Base-by-base conservation (phyloP, 2,888 invertebrate species). In the Tenthredo notha region DNA sequence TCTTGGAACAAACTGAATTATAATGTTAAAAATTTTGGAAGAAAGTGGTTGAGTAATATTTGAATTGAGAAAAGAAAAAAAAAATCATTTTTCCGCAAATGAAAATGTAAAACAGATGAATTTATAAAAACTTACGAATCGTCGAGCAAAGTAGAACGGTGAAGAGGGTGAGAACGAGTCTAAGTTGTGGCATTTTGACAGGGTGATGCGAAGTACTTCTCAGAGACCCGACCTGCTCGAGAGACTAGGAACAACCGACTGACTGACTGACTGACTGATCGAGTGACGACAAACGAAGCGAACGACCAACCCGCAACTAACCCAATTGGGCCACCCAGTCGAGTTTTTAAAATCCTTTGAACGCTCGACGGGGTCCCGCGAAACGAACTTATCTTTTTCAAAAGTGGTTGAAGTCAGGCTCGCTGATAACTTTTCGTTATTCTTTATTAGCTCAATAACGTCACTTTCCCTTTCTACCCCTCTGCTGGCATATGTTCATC, bases 221-320 rank as follows among this genome's bases (percentile, higher is more conserved):
- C 85, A 89, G 86, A 88, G 88, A 88, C 72, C 50, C 84, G 86
- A 84, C 84, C 72, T 70, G 83, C 86, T 85, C 85, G 85, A 84
- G 88, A 88, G 92, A 89, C 90, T 90, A 91, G 91, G 91, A 91
- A 89, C 92, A 90, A 93, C 93, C 92, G 91, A 90, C 91, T 70
- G 85, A 67, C 87, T 88, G 88, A 58, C 92, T 92, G 91, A 90
- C 91, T 65, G 85, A 58, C 87, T 87, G 88, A 43, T 85, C 85
- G 50, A 88, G 87, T 83, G 86, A 88, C 74, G 50, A 77, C 77
- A 47, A 54, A 77, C 80, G 61, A 21, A 40, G 21, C 61, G 61
- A 61, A 10, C 61, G 61, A 61, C 25, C 61, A 21, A 12, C 61
- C 61, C 61, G 21, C 61, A 12, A 61, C 61, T 21, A 10, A 61